Evolutionary conservation across 92 coral and sea anemone species (phyloP).

Genomic region (Anthopleura xanthogrammica): DNA sequence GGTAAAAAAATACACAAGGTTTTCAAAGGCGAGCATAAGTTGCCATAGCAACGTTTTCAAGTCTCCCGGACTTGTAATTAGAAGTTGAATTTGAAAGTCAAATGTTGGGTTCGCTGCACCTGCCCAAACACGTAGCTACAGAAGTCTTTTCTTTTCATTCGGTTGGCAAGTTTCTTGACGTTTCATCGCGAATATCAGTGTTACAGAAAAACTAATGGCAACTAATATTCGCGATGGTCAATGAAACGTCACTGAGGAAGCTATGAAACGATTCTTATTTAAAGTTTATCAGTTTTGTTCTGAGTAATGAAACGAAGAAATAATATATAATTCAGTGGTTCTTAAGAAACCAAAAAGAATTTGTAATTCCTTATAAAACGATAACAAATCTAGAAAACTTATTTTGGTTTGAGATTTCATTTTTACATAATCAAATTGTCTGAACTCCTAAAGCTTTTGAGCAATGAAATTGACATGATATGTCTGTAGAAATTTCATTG

Average conservation of each 20-base stretch:
- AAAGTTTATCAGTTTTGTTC: too few relatives aligned
- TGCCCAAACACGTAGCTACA: not conserved
- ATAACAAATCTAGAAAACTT: not conserved
- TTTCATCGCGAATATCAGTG: not conserved
- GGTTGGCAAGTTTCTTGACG: not conserved
- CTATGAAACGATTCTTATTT: too few relatives aligned
- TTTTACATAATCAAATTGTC: too few relatives aligned
- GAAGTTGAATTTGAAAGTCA: conserved; percentile 3
- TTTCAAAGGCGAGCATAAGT: not conserved
- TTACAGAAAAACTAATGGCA: too few relatives aligned
- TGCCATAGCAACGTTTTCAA: not conserved
- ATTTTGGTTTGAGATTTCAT: not conserved
- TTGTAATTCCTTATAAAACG: too few relatives aligned
- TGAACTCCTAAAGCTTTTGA: too few relatives aligned
- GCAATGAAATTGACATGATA: too few relatives aligned
- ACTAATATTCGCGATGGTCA: too few relatives aligned
- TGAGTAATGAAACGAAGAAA: too few relatives aligned
- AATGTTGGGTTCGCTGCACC: not conserved
- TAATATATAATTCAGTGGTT: too few relatives aligned
- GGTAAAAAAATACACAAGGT: not conserved
- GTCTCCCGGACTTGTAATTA: not conserved
- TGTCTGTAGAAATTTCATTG: not conserved
- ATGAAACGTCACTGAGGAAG: not conserved
- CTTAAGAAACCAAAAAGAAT: too few relatives aligned
- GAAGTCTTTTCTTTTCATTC: not conserved